phyloP scores from a whole-genome alignment of 2,113 vertebrate species.

The Anhinga rufa region DNA sequence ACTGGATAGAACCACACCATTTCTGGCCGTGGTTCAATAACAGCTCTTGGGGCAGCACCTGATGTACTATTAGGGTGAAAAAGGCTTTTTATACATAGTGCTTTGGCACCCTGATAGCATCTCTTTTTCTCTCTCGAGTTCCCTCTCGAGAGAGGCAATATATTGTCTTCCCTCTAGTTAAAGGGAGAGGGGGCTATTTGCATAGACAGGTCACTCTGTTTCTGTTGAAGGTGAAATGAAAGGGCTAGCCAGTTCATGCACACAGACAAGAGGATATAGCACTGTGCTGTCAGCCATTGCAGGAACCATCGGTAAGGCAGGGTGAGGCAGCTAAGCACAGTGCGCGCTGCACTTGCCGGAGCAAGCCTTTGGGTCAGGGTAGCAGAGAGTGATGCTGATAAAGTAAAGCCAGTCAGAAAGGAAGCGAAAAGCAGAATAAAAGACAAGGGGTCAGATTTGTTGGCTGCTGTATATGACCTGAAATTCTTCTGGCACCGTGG shows the following conservation, averaged over 20 bases:
- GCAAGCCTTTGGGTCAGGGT: not conserved
- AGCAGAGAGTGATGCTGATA: not conserved
- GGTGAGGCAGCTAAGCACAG: not conserved
- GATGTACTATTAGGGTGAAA: not conserved
- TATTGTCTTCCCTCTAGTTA: constrained; percentile 16
- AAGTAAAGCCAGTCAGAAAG: not conserved
- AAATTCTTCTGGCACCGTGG: not conserved
- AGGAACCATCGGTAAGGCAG: not conserved
- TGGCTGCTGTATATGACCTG: not conserved
- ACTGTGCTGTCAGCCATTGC: not conserved
- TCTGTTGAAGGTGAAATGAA: constrained; percentile 22
- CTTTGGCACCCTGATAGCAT: not conserved
- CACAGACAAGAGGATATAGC: not conserved
- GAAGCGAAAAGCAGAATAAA: not conserved
- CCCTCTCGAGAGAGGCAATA: not conserved
- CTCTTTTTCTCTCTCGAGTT: not conserved
- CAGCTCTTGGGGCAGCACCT: not conserved
- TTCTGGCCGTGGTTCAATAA: constrained; percentile 1
- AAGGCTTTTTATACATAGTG: not conserved
- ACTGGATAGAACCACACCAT: not conserved
- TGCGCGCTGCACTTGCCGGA: fast-evolving
- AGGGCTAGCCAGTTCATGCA: not conserved
- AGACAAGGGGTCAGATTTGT: not conserved
- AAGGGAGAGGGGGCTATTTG: constrained; percentile 21
- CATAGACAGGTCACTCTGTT: not conserved